These are phyloP conservation scores for Venustoraphidia nigricollis DNA, from an alignment of 2,888 invertebrate species.

Conservation along the genomic window DNA sequence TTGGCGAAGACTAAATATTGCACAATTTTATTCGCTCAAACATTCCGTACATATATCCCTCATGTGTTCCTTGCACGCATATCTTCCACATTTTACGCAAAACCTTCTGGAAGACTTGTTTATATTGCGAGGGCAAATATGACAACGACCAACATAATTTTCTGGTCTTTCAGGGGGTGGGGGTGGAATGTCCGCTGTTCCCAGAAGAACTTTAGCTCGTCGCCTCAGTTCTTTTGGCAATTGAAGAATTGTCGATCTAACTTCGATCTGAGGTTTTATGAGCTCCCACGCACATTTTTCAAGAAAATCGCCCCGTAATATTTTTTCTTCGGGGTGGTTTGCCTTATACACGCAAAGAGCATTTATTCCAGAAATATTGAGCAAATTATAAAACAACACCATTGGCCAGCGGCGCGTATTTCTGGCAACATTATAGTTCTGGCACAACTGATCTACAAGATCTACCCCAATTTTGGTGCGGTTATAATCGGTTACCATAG, in stretches of 20 bases:
- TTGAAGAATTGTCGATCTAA: background rate
- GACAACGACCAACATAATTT: background rate
- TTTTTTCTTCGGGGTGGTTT: background rate
- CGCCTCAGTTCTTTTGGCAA: background rate
- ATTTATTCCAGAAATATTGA: constrained; percentile 6
- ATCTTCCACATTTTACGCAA: too few species aligned
- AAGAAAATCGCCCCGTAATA: background rate
- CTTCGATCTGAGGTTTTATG: background rate
- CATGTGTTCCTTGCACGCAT: too few species aligned
- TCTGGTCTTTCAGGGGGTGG: background rate
- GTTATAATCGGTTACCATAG: constrained; percentile 4
- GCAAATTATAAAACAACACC: constrained; percentile 7
- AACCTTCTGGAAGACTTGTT: background rate
- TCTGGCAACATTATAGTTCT: constrained; percentile 8
- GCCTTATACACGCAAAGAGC: background rate
- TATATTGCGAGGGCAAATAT: background rate
- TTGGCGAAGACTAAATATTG: too few species aligned
- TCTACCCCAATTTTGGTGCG: constrained; percentile 6
- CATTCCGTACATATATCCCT: too few species aligned
- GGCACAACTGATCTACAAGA: constrained; percentile 7
- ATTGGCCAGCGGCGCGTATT: constrained; percentile 8
- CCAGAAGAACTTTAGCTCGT: background rate
- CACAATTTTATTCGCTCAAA: too few species aligned
- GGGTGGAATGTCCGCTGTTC: background rate
- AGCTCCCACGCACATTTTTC: background rate